phyloP scores from a whole-genome alignment of 2,113 vertebrate species.

The Myotis davidii region DNA sequence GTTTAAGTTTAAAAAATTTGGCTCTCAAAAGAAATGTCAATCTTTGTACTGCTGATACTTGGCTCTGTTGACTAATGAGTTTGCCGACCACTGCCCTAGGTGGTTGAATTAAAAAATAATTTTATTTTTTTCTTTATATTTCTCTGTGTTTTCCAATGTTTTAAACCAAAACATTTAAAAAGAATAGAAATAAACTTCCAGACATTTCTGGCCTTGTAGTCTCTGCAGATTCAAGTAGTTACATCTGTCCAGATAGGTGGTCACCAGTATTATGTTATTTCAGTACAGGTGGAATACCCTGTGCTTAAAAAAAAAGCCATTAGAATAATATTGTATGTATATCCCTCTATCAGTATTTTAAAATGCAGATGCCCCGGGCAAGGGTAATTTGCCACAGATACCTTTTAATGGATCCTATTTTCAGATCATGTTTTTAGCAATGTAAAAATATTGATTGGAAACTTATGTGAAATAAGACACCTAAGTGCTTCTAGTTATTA shows the following conservation, averaged over 20 bases:
- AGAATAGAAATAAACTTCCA: background rate
- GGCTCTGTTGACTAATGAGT: no score
- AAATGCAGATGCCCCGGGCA: background rate
- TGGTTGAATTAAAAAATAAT: background rate
- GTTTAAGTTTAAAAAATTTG: no score
- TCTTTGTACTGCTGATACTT: no score
- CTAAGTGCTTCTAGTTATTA: slow-evolving; percentile 33
- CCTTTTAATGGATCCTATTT: background rate
- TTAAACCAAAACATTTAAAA: background rate
- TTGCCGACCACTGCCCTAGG: background rate
- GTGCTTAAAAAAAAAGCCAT: background rate
- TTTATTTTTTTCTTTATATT: background rate
- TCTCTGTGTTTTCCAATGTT: slow-evolving; percentile 7
- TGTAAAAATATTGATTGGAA: slow-evolving; percentile 15
- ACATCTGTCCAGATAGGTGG: background rate
- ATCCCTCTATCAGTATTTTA: background rate
- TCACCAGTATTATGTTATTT: background rate
- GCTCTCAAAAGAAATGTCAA: no score
- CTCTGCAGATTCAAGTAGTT: background rate
- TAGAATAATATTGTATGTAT: background rate
- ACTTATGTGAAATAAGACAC: background rate
- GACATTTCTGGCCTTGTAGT: background rate
- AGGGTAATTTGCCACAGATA: background rate
- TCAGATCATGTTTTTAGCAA: background rate
- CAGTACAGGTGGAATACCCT: background rate